Evolutionary conservation across 1,140 invertebrate species (phyloP).

Genomic region (Stratiolaelaps scimitus): DNA sequence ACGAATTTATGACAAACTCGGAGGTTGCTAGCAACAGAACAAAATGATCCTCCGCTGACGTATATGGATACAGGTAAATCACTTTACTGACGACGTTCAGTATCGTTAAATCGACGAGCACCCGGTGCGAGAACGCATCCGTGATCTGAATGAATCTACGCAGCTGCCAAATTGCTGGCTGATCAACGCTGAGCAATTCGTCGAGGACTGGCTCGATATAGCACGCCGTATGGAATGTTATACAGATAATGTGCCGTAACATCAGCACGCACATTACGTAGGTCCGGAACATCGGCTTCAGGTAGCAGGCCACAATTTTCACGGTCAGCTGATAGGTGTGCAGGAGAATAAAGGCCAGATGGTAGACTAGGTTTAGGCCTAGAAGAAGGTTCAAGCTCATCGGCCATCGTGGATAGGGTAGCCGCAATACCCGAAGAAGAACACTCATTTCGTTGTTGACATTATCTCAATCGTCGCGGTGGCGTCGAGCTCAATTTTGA

Average conservation of each 20-base stretch:
- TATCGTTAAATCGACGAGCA: conserved; percentile 24
- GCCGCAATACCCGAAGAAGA: not conserved
- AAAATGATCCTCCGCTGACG: not conserved
- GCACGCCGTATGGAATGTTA: conserved; percentile 15
- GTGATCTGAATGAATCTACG: conserved; percentile 13
- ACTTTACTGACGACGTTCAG: not conserved
- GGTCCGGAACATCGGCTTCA: not conserved
- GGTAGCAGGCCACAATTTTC: conserved; percentile 1
- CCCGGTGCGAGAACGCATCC: conserved; percentile 1
- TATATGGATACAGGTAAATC: conserved; percentile 8
- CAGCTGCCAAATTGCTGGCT: not conserved
- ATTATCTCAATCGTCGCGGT: too few species aligned
- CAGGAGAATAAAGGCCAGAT: not conserved
- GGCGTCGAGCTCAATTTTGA: too few species aligned
- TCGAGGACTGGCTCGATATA: conserved; percentile 16
- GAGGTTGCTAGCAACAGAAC: not conserved
- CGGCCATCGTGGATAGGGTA: conserved; percentile 22
- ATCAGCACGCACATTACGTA: not conserved
- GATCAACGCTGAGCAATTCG: not conserved
- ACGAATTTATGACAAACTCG: conserved; percentile 18
- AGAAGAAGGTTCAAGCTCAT: not conserved
- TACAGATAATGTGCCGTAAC: not conserved
- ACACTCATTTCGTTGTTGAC: conserved; percentile 20
- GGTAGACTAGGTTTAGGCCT: conserved; percentile 6
- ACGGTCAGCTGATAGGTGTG: conserved; percentile 8